Evolutionary conservation across 2,113 vertebrate genomes (phyloP).

Genomic region (Heterotis niloticus): DNA sequence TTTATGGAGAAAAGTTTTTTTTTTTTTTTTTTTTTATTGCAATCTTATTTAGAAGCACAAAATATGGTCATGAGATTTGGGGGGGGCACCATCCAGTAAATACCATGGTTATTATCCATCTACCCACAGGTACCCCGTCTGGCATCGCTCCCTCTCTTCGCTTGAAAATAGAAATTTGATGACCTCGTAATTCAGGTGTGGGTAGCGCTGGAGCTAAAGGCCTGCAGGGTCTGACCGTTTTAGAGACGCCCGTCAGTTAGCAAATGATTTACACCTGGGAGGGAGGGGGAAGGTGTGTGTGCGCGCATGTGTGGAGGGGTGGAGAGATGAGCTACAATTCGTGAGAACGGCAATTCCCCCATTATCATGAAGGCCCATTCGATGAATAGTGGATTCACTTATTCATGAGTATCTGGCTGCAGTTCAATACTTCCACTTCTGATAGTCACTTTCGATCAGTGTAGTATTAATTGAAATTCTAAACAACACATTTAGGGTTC

Average conservation of each 20-base stretch:
- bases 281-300: too few relatives aligned
- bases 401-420: background rate
- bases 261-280: background rate
- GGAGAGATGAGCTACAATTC: too few relatives aligned
- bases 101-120: background rate
- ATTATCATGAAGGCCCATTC: background rate
- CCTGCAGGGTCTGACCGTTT: background rate
- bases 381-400: background rate
- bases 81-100: background rate
- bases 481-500: background rate
- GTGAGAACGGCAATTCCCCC: too few relatives aligned
- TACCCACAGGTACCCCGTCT: background rate
- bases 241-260: background rate
- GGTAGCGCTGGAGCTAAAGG: background rate
- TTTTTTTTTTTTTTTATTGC: too few relatives aligned
- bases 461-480: constrained; percentile 4
- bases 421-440: background rate
- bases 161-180: constrained; percentile 15
- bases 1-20: background rate
- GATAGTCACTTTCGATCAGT: background rate
- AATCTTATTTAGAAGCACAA: background rate
- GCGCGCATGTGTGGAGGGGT: too few relatives aligned
- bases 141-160: background rate
- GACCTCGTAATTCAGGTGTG: constrained; percentile 14
- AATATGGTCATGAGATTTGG: background rate